A percentile compares a stretch with the other conserved stretches of the same genome.
Evolutionary conservation across 1,140 invertebrate genomes (phyloP).

Genomic region (Drosophila grimshawi): DNA sequence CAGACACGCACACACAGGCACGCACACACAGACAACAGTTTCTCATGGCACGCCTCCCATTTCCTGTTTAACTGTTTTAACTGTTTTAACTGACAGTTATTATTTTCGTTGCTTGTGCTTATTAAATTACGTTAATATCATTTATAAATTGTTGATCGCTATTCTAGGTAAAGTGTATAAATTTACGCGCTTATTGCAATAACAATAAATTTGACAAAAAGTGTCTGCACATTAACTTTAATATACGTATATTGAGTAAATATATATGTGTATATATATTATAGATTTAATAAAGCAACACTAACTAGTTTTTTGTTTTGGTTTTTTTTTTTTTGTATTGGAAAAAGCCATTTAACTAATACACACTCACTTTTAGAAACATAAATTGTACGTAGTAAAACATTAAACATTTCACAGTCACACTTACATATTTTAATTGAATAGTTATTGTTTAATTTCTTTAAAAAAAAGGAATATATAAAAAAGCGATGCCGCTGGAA

Average conservation of each 20-base stretch:
- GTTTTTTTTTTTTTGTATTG: slow-evolving; percentile 38
- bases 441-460: slow-evolving; percentile 13
- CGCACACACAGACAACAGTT: slow-evolving; percentile 12
- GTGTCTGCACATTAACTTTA: slow-evolving; percentile 49
- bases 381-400: slow-evolving; percentile 32
- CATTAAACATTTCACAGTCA: slow-evolving; percentile 37
- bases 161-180: slow-evolving; percentile 10
- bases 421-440: slow-evolving; percentile 48
- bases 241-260: slow-evolving; percentile 27
- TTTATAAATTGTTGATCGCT: slow-evolving; percentile 2
- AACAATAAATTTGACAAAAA: slow-evolving; percentile 64
- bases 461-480: slow-evolving; percentile 22
- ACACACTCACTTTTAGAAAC: slow-evolving; percentile 39
- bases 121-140: slow-evolving; percentile 9
- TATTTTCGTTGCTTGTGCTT: slow-evolving; percentile 13
- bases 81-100: slow-evolving; percentile 19
- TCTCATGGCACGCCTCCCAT: slow-evolving; percentile 34
- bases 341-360: slow-evolving; percentile 38
- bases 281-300: slow-evolving; percentile 61
- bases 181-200: slow-evolving; percentile 25
- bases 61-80: slow-evolving; percentile 16
- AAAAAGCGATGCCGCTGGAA: slow-evolving; percentile 23
- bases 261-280: slow-evolving; percentile 3
- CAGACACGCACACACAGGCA: neutral
- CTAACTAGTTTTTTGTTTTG: slow-evolving; percentile 58